Evolutionary conservation across 2,113 vertebrate genomes (phyloP), one percentile per base, ranked within the genome.

Genomic region (Xyrauchen texanus): DNA sequence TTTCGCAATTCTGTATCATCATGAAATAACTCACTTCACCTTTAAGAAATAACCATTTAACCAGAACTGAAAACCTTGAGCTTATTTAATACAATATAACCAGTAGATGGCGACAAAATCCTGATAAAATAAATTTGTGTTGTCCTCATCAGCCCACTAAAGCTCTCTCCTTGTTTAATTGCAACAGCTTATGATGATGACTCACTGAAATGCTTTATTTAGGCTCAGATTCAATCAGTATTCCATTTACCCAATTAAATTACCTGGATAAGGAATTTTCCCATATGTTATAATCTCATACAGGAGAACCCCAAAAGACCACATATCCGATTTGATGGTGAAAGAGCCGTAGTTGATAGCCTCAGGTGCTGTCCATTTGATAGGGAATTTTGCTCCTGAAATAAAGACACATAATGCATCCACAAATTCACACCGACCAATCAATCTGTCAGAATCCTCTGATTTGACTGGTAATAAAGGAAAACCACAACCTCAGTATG

Each of bases 251-350:
- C 45, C 51, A 79, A 60, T 16, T 21, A 9, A 9, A 66, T 82
- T 91, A 98, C 97, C 97, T 94, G 97, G 95, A 74, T 99, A 99
- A 1, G 97, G 97, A 63, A 95, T 96, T 87, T 96, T 98, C 58
- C 97, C 97, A 0, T 91, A 97, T 21, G 97, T 99, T 85, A 98
- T 91, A 0, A 98, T 96, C 90, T 99, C 97, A 60, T 97, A 95
- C 2, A 98, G 89, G 49, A 99, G 94, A 83, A 99, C 90, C 63
- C 97, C 97, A 10, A 98, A 98, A 7, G 97, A 99, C 97, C 97
- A 99, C 84, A 99, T 96, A 21, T 99, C 97, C 5, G 97, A 99
- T 84, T 99, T 99, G 86, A 99, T 99, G 7, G 97, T 98, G 90
- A 99, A 99, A 16, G 92, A 96, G 42, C 96, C 97, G 0, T 94